Base-by-base conservation (phyloP, 2,888 invertebrate genomes). In the Agrotis clavis region DNA sequence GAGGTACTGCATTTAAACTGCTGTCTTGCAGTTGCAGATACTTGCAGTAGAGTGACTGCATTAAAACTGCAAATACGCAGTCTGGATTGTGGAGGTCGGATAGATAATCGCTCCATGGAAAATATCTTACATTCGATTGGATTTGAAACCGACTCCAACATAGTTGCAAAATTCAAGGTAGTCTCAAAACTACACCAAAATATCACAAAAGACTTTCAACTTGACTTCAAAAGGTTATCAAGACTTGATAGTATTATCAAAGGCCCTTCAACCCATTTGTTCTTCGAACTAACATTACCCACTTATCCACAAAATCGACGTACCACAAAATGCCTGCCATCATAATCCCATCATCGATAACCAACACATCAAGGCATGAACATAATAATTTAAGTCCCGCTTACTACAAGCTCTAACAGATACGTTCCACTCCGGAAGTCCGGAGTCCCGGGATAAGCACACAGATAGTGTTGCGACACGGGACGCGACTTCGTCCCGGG, bases 391-490 rank as follows among this genome's bases (percentile, higher is more conserved):
- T 79, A 81, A 63, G 71, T 66, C 72, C 45, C 74, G 63, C 63
- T 68, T 67, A 71, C 66, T 67, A 64, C 71, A 66, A 68, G 71
- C 68, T 68, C 51, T 53, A 67, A 65, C 53, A 77, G 85, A 84
- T 84, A 82, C 69, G 74, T 82, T 69, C 69, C 53, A 53, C 63
- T 59, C 72, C 77, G 84, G 84, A 74, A 51, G 51, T 84, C 84
- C 85, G 73, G 63, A 19, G 35, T 59, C 77, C 81, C 73, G 83
- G 85, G 78, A 82, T 76, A 81, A 73, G 77, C 74, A 61, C 77
- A 66, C 62, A 71, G 74, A 74, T 83, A 84, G 85, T 80, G 84
- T 50, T 78, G 84, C 47, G 80, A 82, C 63, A 72, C 75, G 84
- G 25, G 80, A 82, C 63, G 71, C 75, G 70, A 67, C 64, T 72